Conservation (phyloP, 2,888 invertebrate genomes). For the Tiphia femorata region DNA sequence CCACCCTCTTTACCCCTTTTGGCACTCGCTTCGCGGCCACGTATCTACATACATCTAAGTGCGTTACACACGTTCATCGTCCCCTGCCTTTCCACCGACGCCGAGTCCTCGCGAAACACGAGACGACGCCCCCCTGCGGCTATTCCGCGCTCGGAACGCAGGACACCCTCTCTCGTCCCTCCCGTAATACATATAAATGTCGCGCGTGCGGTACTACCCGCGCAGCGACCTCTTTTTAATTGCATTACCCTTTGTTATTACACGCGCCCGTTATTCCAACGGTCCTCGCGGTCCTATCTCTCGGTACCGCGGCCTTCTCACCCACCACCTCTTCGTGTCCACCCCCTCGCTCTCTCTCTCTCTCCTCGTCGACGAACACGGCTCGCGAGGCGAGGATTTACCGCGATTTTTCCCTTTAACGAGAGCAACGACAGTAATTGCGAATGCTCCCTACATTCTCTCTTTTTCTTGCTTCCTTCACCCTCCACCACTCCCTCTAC, state of each 20-base stretch:
- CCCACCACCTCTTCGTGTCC: neutral
- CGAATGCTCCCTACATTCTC: constrained; percentile 1
- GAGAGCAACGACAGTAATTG: constrained; percentile 15
- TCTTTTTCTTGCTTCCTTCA: neutral
- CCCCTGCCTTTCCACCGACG: neutral
- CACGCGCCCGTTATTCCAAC: constrained; percentile 4
- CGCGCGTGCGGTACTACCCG: neutral
- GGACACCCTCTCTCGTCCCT: neutral
- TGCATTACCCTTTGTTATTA: constrained; percentile 23
- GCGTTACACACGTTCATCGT: neutral
- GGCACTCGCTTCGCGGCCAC: constrained; percentile 4
- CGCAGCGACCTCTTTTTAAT: constrained; percentile 28
- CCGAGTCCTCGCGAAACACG: too few species aligned
- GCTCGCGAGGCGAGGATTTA: constrained; percentile 3
- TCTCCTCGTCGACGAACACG: neutral
- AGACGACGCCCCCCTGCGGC: too few species aligned
- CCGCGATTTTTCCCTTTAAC: constrained; percentile 15
- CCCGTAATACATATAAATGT: constrained; percentile 5
- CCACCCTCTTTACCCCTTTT: constrained; percentile 1
- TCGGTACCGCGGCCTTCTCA: neutral
- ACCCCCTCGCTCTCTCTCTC: neutral
- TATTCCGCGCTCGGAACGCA: neutral
- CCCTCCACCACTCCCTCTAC: neutral
- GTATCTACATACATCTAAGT: neutral
- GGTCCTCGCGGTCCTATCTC: neutral